Percentiles rank a stretch among this genome's conserved stretches.
Conservation (phyloP, 23 tunicate species). For the Aplidium turbinatum region DNA sequence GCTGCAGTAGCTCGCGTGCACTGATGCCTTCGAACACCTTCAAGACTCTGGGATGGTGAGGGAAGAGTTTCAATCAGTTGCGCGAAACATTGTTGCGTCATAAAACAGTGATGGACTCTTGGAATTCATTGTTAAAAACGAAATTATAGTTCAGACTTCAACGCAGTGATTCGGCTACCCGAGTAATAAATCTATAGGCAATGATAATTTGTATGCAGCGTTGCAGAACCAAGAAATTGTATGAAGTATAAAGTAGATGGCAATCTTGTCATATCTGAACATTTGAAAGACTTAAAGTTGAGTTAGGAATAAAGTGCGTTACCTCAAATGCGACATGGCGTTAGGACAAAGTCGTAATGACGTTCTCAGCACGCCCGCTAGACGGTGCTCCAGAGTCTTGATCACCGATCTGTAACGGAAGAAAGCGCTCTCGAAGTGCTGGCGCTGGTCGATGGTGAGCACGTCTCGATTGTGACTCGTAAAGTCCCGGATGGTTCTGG, state of each 20-base stretch:
- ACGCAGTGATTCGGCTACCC: no score
- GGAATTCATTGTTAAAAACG: no score
- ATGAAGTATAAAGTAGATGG: no score
- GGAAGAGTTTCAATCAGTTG: no score
- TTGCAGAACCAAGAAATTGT: no score
- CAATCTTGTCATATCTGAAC: no score
- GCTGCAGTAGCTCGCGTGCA: conserved; percentile 82
- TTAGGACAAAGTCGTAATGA: conserved; percentile 72
- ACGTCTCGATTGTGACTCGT: conserved; percentile 86
- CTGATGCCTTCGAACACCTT: conserved; percentile 92
- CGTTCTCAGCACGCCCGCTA: conserved; percentile 82
- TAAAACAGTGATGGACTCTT: no score
- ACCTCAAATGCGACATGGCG: conserved; percentile 90
- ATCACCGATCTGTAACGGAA: conserved; percentile 81
- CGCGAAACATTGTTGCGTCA: no score
- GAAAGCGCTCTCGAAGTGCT: conserved; percentile 80
- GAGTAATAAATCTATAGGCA: no score
- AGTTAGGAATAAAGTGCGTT: background rate
- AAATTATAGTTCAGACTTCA: no score
- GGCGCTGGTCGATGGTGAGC: conserved; percentile 71
- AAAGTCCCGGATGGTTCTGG: conserved; percentile 74
- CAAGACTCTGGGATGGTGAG: conserved; percentile 69
- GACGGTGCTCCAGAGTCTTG: conserved; percentile 79
- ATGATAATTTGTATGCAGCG: no score
- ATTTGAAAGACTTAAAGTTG: no score